These are phyloP conservation scores for Neotoxoptera formosana DNA, from an alignment of 1,140 invertebrate species.

Conservation along the genomic window DNA sequence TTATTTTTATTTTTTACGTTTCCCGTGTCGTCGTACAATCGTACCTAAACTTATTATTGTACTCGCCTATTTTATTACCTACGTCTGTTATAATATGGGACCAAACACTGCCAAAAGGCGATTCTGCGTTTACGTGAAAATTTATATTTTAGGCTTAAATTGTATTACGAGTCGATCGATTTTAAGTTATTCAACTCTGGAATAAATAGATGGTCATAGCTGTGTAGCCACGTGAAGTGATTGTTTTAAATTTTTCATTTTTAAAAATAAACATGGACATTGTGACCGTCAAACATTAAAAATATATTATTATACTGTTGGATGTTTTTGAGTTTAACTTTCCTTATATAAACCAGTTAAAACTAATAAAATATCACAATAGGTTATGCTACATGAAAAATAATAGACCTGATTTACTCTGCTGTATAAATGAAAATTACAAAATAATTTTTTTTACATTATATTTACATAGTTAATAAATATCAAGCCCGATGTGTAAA, in stretches of 20 bases:
- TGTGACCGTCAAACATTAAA: too few relatives aligned
- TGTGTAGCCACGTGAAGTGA: background rate
- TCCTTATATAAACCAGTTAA: background rate
- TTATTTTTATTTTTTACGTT: background rate
- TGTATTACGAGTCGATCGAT: background rate
- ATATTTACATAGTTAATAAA: background rate
- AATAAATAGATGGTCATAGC: background rate
- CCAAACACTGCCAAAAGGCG: background rate
- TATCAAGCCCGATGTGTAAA: background rate
- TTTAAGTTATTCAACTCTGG: background rate
- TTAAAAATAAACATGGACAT: too few relatives aligned
- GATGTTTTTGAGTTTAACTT: background rate
- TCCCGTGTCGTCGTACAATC: background rate
- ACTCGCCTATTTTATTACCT: background rate
- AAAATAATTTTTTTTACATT: background rate
- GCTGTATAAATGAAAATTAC: background rate
- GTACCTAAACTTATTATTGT: background rate
- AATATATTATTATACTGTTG: background rate
- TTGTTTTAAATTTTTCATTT: too few relatives aligned
- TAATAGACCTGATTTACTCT: background rate
- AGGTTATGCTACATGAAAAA: background rate
- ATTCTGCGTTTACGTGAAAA: background rate
- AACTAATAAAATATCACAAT: background rate
- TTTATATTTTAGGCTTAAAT: background rate
- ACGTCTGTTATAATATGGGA: too few relatives aligned